Evolutionary conservation across 2,113 vertebrate genomes (phyloP).

Genomic region (Mohoua ochrocephala): DNA sequence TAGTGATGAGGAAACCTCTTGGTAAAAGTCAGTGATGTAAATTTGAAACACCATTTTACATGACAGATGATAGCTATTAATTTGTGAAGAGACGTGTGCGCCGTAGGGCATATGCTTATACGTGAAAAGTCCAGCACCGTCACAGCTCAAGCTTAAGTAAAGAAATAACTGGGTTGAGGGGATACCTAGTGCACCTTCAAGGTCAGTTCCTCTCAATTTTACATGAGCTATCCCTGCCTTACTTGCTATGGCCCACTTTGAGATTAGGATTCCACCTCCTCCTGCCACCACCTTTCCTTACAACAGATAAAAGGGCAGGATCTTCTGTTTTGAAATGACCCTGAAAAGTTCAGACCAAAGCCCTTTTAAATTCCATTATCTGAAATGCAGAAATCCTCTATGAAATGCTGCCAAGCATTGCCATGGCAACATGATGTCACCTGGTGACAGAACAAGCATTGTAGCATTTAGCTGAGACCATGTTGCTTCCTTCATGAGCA

Average conservation of each 20-base stretch:
- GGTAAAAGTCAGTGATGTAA: constrained; percentile 5
- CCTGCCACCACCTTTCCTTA: neutral
- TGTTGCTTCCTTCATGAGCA: neutral
- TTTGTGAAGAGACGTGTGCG: neutral
- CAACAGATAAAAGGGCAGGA: neutral
- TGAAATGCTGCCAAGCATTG: constrained; percentile 11
- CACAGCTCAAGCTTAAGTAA: neutral
- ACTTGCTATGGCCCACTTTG: neutral
- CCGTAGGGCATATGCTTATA: neutral
- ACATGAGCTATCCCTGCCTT: neutral
- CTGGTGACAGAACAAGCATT: neutral
- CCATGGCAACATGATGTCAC: constrained; percentile 29
- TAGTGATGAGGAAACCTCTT: constrained; percentile 20
- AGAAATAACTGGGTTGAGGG: neutral
- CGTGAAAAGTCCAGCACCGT: neutral
- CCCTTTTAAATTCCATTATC: neutral
- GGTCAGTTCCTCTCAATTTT: neutral
- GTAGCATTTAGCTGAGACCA: neutral
- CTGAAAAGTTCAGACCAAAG: constrained; percentile 38
- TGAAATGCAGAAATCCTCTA: constrained; percentile 16
- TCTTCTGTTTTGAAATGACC: constrained; percentile 26
- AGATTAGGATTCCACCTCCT: neutral
- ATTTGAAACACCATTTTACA: constrained; percentile 15
- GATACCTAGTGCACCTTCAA: neutral
- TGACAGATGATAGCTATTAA: constrained; percentile 44